These are phyloP conservation scores for Danio albolineatus DNA, from an alignment of 2,797 vertebrate species.

Conservation along the genomic window DNA sequence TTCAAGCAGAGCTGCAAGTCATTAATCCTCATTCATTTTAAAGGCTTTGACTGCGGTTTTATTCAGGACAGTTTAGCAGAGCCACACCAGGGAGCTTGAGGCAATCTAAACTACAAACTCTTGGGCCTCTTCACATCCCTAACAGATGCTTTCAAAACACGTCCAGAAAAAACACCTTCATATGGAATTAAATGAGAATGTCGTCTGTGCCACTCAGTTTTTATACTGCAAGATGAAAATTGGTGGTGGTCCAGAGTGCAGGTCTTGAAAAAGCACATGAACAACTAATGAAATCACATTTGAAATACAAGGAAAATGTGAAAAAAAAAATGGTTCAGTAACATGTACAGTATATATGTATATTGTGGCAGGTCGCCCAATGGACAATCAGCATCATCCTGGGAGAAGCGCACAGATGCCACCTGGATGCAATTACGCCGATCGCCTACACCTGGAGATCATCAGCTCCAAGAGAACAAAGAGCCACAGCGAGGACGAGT, in stretches of 20 bases:
- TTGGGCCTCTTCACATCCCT: constrained; percentile 15
- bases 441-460: no score
- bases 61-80: constrained; percentile 53
- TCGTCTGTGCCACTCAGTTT: neutral
- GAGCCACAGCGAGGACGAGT: no score
- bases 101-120: constrained; percentile 48
- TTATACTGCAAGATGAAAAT: constrained; percentile 4
- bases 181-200: constrained; percentile 3
- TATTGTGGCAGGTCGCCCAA: no score
- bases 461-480: no score
- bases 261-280: constrained; percentile 13
- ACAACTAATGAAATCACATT: constrained; percentile 3
- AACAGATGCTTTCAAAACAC: constrained; percentile 34
- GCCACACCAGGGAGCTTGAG: constrained; percentile 63
- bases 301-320: no score
- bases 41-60: constrained; percentile 49
- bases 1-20: constrained; percentile 52
- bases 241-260: constrained; percentile 28
- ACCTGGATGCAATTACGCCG: no score
- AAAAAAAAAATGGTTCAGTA: no score
- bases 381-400: no score
- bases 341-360: no score
- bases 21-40: constrained; percentile 62
- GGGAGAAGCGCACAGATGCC: no score
- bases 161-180: neutral